These are phyloP conservation scores for Eupithecia abbreviata DNA, from an alignment of 2,888 invertebrate species.

Conservation along the genomic window DNA sequence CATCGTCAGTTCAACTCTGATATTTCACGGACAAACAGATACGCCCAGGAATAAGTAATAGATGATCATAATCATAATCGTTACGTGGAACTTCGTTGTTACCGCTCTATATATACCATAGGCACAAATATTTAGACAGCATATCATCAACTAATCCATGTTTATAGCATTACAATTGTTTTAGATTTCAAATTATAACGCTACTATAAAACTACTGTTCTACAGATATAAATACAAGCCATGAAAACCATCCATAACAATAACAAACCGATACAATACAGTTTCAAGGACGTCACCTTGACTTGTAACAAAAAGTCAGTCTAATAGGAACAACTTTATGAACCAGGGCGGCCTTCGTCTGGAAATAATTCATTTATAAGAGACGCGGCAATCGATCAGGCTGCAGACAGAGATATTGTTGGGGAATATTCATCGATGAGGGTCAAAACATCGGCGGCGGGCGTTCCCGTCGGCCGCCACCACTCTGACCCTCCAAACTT, in stretches of 20 bases:
- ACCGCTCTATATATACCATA: background rate
- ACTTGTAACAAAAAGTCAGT: slow-evolving; percentile 51
- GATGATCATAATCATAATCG: slow-evolving; percentile 39
- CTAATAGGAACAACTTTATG: slow-evolving; percentile 49
- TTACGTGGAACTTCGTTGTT: background rate
- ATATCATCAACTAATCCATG: background rate
- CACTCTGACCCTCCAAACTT: slow-evolving; percentile 58
- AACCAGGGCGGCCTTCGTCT: slow-evolving; percentile 56
- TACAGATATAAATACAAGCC: background rate
- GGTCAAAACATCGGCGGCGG: slow-evolving; percentile 38
- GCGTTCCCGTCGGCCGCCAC: slow-evolving; percentile 33
- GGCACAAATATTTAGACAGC: background rate
- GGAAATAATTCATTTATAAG: slow-evolving; percentile 63
- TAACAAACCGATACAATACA: slow-evolving; percentile 29
- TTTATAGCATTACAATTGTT: background rate
- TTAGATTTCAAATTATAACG: background rate
- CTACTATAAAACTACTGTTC: background rate
- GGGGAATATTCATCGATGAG: slow-evolving; percentile 64
- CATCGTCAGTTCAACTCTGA: slow-evolving; percentile 46
- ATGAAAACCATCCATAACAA: slow-evolving; percentile 20
- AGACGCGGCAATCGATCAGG: slow-evolving; percentile 59
- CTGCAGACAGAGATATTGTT: slow-evolving; percentile 54
- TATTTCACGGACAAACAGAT: slow-evolving; percentile 53
- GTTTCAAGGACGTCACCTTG: slow-evolving; percentile 50
- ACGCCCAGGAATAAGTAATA: slow-evolving; percentile 29